Evolutionary conservation across 2,797 vertebrate species (phyloP).

Genomic region (Anas bernieri): DNA sequence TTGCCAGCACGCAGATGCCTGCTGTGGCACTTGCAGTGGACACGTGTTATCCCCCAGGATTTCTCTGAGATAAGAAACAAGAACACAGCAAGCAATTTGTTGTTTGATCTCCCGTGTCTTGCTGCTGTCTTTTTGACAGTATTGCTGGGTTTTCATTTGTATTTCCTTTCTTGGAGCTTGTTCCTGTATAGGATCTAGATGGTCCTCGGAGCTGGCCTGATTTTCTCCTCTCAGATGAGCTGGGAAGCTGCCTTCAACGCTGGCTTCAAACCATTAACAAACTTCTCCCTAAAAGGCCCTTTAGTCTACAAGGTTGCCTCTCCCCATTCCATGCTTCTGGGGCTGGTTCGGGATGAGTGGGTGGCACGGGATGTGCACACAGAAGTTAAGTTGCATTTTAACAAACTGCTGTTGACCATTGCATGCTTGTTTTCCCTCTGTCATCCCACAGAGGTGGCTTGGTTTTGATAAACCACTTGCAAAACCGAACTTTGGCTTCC

Average conservation of each 20-base stretch:
- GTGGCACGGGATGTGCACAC: not conserved
- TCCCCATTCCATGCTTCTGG: fast-evolving
- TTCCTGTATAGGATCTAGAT: not conserved
- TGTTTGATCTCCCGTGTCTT: not conserved
- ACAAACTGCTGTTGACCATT: not conserved
- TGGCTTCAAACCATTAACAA: not conserved
- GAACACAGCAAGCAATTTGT: not conserved
- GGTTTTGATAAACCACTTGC: conserved; percentile 2
- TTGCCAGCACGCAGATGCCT: fast-evolving
- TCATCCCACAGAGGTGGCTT: not conserved
- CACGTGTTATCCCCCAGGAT: not conserved
- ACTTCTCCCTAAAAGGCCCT: not conserved
- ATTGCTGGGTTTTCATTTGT: conserved; percentile 49
- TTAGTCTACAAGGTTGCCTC: not conserved
- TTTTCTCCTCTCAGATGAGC: conserved; percentile 32
- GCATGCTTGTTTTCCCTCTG: not conserved
- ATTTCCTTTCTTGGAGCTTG: conserved; percentile 2
- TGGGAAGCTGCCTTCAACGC: not conserved
- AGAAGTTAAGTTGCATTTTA: not conserved
- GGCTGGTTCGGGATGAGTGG: not conserved
- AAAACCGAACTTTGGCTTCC: conserved; percentile 5
- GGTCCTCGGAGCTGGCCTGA: conserved; percentile 27
- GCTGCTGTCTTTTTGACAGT: conserved; percentile 42
- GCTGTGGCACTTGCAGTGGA: not conserved
- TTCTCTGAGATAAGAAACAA: not conserved